Percentiles rank a stretch among this genome's conserved stretches.
Conservation (phyloP, 2,888 invertebrate species). For the Lasioglossum marginatum region DNA sequence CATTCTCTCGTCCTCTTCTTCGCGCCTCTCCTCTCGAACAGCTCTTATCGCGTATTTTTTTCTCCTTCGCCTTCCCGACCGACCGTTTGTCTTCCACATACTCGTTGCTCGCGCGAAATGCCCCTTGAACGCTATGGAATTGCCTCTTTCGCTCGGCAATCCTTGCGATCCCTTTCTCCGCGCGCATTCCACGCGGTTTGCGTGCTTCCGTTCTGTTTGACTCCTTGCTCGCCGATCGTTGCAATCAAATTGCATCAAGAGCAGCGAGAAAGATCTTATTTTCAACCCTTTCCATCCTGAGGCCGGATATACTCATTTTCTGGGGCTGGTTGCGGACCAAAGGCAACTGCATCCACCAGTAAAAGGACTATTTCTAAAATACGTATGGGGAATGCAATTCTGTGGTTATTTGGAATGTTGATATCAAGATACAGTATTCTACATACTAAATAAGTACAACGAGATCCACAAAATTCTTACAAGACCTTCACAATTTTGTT, state of each 20-base stretch:
- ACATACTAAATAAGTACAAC: background rate
- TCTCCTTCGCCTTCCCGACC: background rate
- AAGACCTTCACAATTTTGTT: background rate
- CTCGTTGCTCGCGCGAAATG: slow-evolving; percentile 17
- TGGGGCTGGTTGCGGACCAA: background rate
- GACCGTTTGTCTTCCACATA: slow-evolving; percentile 34
- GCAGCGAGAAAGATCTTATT: background rate
- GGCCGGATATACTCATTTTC: no score
- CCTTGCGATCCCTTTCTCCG: background rate
- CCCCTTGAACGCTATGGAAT: slow-evolving; percentile 18
- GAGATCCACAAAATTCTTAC: background rate
- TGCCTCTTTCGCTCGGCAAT: slow-evolving; percentile 5
- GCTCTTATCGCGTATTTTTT: slow-evolving; percentile 36
- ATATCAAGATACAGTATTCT: background rate
- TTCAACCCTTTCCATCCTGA: background rate
- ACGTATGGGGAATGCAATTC: background rate
- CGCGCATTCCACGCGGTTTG: background rate
- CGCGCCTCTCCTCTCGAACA: background rate
- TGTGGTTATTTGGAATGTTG: background rate
- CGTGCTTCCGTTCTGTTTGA: background rate
- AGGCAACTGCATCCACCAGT: background rate
- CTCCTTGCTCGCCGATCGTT: background rate
- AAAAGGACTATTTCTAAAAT: background rate
- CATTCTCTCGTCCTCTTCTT: slow-evolving; percentile 26
- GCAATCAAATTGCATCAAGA: background rate